Base-by-base conservation (phyloP, 2,797 vertebrate genomes). In the Melopsittacus undulatus region DNA sequence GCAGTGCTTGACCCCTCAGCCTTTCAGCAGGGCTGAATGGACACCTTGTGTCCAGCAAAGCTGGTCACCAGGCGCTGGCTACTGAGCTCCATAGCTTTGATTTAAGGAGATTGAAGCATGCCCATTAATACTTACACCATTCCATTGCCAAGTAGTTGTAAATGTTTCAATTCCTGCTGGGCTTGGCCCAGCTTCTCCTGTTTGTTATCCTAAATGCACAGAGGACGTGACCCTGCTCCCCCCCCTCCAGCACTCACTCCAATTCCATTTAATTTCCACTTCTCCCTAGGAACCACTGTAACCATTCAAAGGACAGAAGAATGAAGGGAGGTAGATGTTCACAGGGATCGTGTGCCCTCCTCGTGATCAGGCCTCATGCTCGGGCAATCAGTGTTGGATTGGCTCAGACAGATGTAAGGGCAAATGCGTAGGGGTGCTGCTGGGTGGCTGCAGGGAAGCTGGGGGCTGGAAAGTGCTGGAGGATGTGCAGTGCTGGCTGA, bases 161-260 rank as follows among this genome's bases (percentile, higher is more conserved):
- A 92, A 73, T 73, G 69, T 91, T 92, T 86, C 91, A 74, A 49
- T 92, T 96, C 2, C 7, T 94, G 85, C 62, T 86, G 54, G 5
- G 2, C 54, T 83, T 83, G 91, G 85, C 82, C 66, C 26, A 4
- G 11, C 81, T 94, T 83, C 87, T 95, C 48, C 48, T 87, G 63
- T 85, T 94, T 92, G 62, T 92, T 89, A 81, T 91, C 79, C 77
- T 56, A 56, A 88, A 86, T 8, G 21, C 83, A 77, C 51, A 70
- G 63, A 90, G 73, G 61, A 81, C 1, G 1, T 84, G 91, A 82
- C 76, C 76, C 29, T 76, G 34, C 40, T 81, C 38, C 56, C 54
- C 54, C 27, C 32, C 72, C 42, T 43, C 46, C 62, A 30, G 89
- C 49, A 11, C 51, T 93, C 19, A 1, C 64, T 86, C 63, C 51